These are phyloP conservation scores for Stenotaenia linearis DNA, from an alignment of 2,888 invertebrate genomes.

Conservation along the genomic window DNA sequence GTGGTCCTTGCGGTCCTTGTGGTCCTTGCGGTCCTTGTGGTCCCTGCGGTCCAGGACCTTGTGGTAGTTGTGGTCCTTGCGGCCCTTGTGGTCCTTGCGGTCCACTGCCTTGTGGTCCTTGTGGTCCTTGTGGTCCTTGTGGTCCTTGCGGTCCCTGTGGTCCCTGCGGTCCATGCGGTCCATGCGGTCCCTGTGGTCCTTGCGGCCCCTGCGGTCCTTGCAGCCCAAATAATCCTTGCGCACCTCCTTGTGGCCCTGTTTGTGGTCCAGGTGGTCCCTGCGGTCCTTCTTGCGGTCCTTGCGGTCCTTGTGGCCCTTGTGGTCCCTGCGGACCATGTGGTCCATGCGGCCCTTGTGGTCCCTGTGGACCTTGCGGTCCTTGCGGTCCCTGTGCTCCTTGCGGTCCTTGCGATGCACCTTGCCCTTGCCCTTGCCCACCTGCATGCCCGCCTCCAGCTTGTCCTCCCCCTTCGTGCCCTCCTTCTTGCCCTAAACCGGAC, in stretches of 20 bases:
- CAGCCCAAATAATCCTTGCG: too few species aligned
- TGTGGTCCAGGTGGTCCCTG: too few species aligned
- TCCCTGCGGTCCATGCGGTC: conserved; percentile 2
- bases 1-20: background rate
- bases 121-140: too few species aligned
- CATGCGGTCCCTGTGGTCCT: background rate
- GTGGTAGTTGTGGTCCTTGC: background rate
- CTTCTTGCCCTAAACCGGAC: background rate
- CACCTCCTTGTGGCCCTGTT: background rate
- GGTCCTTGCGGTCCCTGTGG: background rate
- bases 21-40: background rate
- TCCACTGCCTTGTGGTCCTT: too few species aligned
- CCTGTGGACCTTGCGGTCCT: background rate
- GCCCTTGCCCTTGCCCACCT: background rate
- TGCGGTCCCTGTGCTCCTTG: background rate
- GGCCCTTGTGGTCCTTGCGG: background rate
- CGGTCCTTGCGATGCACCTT: too few species aligned
- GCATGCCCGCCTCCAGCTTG: background rate
- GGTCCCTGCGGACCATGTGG: too few species aligned
- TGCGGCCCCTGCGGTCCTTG: background rate
- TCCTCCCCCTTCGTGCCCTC: background rate
- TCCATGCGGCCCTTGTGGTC: conserved; percentile 22
- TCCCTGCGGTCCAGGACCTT: background rate
- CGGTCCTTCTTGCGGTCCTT: conserved; percentile 1
- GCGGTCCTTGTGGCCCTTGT: conserved; percentile 27